Evolutionary conservation across 37 sponge, comb jelly and placozoan genomes (phyloP).

Genomic region (Cladorhizidae sp.): DNA sequence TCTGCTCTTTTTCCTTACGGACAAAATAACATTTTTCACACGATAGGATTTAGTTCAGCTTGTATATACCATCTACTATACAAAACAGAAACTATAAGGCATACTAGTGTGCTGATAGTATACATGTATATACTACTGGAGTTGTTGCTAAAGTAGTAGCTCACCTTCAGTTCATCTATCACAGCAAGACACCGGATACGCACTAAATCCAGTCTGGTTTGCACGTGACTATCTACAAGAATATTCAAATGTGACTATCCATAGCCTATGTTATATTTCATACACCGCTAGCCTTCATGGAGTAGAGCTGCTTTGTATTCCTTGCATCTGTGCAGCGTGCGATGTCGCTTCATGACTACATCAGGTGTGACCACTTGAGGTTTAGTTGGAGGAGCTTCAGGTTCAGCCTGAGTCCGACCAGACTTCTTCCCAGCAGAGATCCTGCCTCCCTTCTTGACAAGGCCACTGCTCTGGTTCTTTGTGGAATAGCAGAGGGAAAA

Average conservation of each 20-base stretch:
- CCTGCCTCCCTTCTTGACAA: conserved; percentile 15
- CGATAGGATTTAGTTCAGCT: background rate
- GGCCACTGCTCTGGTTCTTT: background rate
- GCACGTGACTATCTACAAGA: conserved; percentile 22
- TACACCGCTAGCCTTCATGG: conserved; percentile 42
- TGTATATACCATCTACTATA: background rate
- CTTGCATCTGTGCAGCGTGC: conserved; percentile 35
- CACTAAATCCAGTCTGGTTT: conserved; percentile 36
- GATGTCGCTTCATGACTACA: conserved; percentile 27
- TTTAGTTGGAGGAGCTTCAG: background rate
- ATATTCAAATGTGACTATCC: background rate
- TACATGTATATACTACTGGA: background rate
- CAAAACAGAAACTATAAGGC: background rate
- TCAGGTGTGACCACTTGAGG: conserved; percentile 20
- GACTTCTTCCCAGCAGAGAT: conserved; percentile 1
- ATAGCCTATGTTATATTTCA: background rate
- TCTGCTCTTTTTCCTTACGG: background rate
- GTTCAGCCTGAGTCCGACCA: background rate
- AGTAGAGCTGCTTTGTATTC: conserved; percentile 54
- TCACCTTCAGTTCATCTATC: conserved; percentile 50
- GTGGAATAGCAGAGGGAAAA: background rate
- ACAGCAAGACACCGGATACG: conserved; percentile 25
- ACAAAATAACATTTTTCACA: too few relatives aligned
- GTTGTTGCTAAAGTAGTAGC: background rate
- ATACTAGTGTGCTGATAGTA: background rate